phyloP scores from a whole-genome alignment of 1,140 invertebrate genomes.

The Odontomachus brunneus region DNA sequence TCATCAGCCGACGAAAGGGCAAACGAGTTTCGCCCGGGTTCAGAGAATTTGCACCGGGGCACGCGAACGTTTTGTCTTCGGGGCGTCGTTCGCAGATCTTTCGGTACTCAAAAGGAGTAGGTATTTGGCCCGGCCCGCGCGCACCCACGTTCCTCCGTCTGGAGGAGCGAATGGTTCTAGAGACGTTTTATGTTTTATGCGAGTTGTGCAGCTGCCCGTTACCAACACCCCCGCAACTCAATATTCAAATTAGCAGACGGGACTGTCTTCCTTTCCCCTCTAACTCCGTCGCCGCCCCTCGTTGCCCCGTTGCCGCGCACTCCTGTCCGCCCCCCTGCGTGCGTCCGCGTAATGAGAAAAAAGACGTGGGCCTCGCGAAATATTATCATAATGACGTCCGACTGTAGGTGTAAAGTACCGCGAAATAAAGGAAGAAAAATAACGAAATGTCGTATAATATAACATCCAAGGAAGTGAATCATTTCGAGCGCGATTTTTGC shows the following conservation, averaged over 20 bases:
- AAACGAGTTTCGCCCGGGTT: conserved; percentile 65
- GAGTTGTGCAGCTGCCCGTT: conserved; percentile 81
- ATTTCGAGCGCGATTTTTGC: not conserved
- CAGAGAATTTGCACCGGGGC: conserved; percentile 64
- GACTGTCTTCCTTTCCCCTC: conserved; percentile 39
- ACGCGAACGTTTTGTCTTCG: conserved; percentile 74
- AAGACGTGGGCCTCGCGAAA: conserved; percentile 63
- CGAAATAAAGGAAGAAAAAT: conserved; percentile 31
- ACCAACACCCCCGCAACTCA: conserved; percentile 83
- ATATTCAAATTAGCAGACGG: conserved; percentile 83
- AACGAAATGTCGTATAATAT: conserved; percentile 19
- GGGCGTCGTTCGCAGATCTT: conserved; percentile 72
- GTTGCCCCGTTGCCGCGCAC: conserved; percentile 13
- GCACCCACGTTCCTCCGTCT: conserved; percentile 74
- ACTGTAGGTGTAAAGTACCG: conserved; percentile 61
- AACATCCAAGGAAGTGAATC: conserved; percentile 13
- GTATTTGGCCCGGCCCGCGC: conserved; percentile 42
- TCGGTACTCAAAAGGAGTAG: conserved; percentile 52
- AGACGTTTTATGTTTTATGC: conserved; percentile 82
- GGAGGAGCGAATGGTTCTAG: conserved; percentile 74
- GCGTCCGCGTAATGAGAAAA: conserved; percentile 73
- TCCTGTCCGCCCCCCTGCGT: conserved; percentile 51
- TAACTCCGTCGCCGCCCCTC: conserved; percentile 8
- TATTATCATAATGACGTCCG: conserved; percentile 74
- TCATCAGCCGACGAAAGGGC: conserved; percentile 31